A percentile compares a stretch with the other conserved stretches of the same genome.
Conservation (phyloP, 2,113 vertebrate species). For the Mystacornis crossleyi region DNA sequence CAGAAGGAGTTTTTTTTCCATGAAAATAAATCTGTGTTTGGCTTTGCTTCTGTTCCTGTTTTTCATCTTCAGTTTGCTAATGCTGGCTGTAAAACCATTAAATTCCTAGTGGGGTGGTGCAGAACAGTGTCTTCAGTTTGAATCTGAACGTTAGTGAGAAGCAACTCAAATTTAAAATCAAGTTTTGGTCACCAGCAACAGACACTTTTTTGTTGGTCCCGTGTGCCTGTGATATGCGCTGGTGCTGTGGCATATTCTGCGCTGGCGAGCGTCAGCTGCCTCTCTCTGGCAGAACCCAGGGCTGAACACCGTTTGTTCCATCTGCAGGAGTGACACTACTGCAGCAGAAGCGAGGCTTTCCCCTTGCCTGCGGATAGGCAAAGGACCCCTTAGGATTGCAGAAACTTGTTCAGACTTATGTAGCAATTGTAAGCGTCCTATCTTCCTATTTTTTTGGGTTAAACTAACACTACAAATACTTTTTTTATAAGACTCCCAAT, state of each 20-base stretch:
- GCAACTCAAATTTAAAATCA: accelerated
- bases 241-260: accelerated
- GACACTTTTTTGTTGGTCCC: background rate
- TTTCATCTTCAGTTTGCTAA: background rate
- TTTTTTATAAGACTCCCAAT: background rate
- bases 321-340: background rate
- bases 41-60: background rate
- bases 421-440: background rate
- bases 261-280: accelerated
- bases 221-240: accelerated
- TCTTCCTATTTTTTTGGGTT: background rate
- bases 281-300: background rate
- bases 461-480: background rate
- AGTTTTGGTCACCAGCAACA: background rate
- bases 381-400: background rate
- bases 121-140: background rate
- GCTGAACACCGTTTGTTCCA: background rate
- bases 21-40: background rate
- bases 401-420: background rate
- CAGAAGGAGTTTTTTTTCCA: background rate
- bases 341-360: background rate
- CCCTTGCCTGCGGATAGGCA: background rate
- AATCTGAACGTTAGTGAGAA: accelerated
- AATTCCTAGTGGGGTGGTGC: background rate
- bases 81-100: background rate